phyloP scores from a whole-genome alignment of 1,140 invertebrate species.

The Listronotus bonariensis region DNA sequence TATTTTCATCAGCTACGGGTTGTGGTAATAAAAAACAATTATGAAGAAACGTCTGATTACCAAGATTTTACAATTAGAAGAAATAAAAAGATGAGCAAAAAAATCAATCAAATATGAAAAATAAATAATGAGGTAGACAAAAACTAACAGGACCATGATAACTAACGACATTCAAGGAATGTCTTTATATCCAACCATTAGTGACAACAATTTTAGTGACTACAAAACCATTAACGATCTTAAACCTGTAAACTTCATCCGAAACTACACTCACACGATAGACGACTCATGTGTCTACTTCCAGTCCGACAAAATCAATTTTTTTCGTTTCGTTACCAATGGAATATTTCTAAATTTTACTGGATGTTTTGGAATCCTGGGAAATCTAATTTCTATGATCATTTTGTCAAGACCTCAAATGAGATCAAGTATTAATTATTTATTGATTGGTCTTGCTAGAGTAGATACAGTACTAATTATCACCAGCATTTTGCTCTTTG shows the following conservation, averaged over 20 bases:
- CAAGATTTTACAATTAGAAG: too few relatives aligned
- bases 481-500: conserved; percentile 85
- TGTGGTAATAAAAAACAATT: too few relatives aligned
- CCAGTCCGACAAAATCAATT: conserved; percentile 31
- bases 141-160: conserved; percentile 8
- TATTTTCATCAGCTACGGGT: too few relatives aligned
- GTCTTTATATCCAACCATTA: neutral
- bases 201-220: neutral
- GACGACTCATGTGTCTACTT: conserved; percentile 35
- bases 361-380: conserved; percentile 82
- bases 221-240: conserved; percentile 1
- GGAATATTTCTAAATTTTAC: conserved; percentile 83
- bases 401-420: conserved; percentile 90
- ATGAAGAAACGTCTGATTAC: too few relatives aligned
- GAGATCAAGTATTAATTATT: conserved; percentile 92
- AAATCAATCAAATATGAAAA: neutral
- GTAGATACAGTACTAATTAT: conserved; percentile 90
- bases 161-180: conserved; percentile 14
- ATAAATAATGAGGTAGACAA: conserved; percentile 9
- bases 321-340: conserved; percentile 74
- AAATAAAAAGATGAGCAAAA: too few relatives aligned
- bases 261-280: conserved; percentile 1
- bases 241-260: conserved; percentile 1
- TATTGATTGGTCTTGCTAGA: conserved; percentile 86
- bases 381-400: conserved; percentile 88